Evolutionary conservation across 2,797 vertebrate species (phyloP).

Genomic region (Gadopsis bispinosus): DNA sequence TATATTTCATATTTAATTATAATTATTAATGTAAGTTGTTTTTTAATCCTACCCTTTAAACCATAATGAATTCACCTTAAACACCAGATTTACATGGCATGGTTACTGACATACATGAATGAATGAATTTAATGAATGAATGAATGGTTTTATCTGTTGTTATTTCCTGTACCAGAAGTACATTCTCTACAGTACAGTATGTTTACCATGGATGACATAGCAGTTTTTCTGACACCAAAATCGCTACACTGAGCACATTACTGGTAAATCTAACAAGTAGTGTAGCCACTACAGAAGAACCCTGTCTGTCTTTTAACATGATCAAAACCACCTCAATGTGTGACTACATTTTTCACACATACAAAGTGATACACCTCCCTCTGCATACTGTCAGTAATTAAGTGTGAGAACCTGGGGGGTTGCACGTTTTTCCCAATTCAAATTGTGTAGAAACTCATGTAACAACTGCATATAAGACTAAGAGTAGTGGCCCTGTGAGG

Average conservation of each 20-base stretch:
- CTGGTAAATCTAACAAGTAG: background rate
- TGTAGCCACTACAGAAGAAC: background rate
- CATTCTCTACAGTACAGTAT: background rate
- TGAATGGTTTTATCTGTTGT: background rate
- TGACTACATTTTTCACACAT: background rate
- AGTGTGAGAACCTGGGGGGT: background rate
- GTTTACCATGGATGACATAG: background rate
- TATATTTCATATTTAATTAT: background rate
- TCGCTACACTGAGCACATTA: background rate
- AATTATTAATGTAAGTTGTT: background rate
- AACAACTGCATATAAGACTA: background rate
- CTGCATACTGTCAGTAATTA: conserved; percentile 17
- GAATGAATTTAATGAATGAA: no score
- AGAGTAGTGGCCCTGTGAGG: background rate
- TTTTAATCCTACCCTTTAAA: background rate
- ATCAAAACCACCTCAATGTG: conserved; percentile 5
- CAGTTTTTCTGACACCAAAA: background rate
- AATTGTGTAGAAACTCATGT: background rate
- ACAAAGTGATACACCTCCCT: background rate
- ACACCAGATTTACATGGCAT: background rate
- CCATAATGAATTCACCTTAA: background rate
- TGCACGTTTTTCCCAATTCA: background rate
- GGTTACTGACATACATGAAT: no score
- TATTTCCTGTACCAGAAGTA: background rate
- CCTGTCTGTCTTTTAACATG: background rate